phyloP scores from a whole-genome alignment of 2,888 invertebrate species.

The Pyralis farinalis region DNA sequence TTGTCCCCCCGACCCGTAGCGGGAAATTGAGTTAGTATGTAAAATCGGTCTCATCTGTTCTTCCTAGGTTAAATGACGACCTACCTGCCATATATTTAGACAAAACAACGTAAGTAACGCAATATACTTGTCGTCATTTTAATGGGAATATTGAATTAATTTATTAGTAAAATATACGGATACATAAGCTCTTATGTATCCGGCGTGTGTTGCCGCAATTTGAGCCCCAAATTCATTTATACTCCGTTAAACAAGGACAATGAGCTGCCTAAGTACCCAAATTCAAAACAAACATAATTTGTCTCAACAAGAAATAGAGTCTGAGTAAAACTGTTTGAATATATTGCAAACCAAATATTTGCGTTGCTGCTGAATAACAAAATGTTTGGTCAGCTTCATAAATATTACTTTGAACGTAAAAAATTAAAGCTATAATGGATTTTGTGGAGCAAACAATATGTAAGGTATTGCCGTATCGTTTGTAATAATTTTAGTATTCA shows the following conservation, averaged over 20 bases:
- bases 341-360: conserved; percentile 3
- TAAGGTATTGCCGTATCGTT: neutral
- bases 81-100: no score
- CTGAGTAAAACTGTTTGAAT: conserved; percentile 3
- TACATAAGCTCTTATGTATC: neutral
- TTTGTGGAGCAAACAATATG: neutral
- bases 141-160: neutral
- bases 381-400: conserved; percentile 1
- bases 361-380: neutral
- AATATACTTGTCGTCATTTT: neutral
- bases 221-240: conserved; percentile 8
- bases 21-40: no score
- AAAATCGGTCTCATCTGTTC: no score
- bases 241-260: conserved; percentile 7
- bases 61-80: no score
- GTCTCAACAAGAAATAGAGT: conserved; percentile 1
- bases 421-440: conserved; percentile 1
- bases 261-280: neutral
- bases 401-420: conserved; percentile 1
- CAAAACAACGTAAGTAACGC: no score
- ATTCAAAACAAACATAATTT: conserved; percentile 7
- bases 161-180: neutral
- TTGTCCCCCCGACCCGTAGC: no score
- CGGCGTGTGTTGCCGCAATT: neutral
- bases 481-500: neutral